Conservation (phyloP, 92 coral and sea anemone genomes). For the Paramuricea clavata region DNA sequence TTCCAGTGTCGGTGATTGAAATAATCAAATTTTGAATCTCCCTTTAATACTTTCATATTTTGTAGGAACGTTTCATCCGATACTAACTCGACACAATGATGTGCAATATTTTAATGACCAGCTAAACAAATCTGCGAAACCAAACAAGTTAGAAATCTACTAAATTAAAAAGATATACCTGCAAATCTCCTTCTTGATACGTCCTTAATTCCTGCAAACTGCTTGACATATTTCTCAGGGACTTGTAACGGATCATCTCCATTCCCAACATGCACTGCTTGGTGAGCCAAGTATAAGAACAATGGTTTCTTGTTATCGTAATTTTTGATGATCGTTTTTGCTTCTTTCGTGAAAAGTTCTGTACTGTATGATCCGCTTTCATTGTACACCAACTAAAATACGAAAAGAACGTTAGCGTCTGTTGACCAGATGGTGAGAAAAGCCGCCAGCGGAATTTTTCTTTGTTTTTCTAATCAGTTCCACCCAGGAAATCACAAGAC, state of each 20-base stretch:
- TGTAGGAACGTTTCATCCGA: no score
- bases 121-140: no score
- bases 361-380: constrained; percentile 95
- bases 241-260: constrained; percentile 93
- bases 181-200: constrained; percentile 83
- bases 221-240: constrained; percentile 85
- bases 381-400: constrained; percentile 84
- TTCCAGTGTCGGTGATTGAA: no score
- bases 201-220: constrained; percentile 81
- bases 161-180: constrained; percentile 69
- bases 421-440: background rate
- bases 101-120: no score
- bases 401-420: background rate
- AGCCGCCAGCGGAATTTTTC: no score
- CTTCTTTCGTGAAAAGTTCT: constrained; percentile 91
- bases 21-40: no score
- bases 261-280: constrained; percentile 97
- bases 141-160: no score
- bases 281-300: constrained; percentile 95
- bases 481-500: no score
- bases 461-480: no score
- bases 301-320: constrained; percentile 82
- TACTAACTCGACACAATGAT: no score
- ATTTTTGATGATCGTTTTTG: constrained; percentile 78
- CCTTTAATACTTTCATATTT: no score